phyloP scores from a whole-genome alignment of 2,797 vertebrate genomes.

The Eremophila alpestris region DNA sequence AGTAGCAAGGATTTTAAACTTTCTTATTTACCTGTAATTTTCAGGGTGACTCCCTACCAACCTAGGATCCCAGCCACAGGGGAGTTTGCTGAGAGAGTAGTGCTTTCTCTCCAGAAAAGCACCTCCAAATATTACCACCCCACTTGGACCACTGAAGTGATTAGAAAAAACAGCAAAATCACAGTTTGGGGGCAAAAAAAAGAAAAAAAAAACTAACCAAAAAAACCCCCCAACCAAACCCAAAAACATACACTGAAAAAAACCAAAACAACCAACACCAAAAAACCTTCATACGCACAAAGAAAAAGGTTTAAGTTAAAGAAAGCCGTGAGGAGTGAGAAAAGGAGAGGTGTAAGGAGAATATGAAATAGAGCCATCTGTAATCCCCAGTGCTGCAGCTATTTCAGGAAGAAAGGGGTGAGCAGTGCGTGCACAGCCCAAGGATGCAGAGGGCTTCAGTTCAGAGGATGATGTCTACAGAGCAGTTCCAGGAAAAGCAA shows the following conservation, averaged over 20 bases:
- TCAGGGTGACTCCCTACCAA: background rate
- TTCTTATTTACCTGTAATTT: background rate
- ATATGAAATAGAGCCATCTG: background rate
- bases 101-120: background rate
- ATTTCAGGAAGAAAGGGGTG: background rate
- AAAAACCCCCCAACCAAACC: too few species aligned
- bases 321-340: background rate
- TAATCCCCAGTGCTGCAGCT: background rate
- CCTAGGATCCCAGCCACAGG: background rate
- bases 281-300: background rate
- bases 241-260: background rate
- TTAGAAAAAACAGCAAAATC: background rate
- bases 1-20: background rate
- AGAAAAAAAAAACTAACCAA: background rate
- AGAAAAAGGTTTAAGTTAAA: background rate
- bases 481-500: background rate
- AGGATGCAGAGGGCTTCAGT: background rate
- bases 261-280: too few species aligned
- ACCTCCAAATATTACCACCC: background rate
- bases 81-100: background rate
- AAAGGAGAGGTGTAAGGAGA: background rate
- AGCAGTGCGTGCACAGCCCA: background rate
- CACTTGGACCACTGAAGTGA: background rate
- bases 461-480: background rate
- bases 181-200: fast-evolving